Evolutionary conservation across 2,888 invertebrate species (phyloP).

Genomic region (Colletes collaris): DNA sequence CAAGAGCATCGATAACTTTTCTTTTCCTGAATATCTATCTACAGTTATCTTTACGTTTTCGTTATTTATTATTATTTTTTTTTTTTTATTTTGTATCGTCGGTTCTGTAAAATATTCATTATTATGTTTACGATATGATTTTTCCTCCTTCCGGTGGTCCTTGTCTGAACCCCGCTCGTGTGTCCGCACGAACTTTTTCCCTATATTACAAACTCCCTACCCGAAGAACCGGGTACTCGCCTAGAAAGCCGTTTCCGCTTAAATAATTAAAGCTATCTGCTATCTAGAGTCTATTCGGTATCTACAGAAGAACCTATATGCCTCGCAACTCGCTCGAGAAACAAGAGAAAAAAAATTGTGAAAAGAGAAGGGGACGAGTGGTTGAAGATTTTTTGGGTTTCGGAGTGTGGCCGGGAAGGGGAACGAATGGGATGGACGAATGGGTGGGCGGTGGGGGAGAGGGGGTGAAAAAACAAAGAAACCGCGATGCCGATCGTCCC

Average conservation of each 20-base stretch:
- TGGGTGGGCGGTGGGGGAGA: background rate
- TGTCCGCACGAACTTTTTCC: constrained; percentile 65
- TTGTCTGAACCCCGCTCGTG: constrained; percentile 61
- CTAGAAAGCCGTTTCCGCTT: constrained; percentile 77
- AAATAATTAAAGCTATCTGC: constrained; percentile 83
- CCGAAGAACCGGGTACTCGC: constrained; percentile 68
- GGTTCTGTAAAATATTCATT: constrained; percentile 82
- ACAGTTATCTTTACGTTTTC: constrained; percentile 72
- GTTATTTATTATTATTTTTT: constrained; percentile 14
- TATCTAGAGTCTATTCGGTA: constrained; percentile 80
- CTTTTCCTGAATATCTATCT: constrained; percentile 76
- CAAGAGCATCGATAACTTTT: constrained; percentile 62
- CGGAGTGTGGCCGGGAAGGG: background rate
- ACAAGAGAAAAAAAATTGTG: constrained; percentile 56
- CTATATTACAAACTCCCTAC: constrained; percentile 71
- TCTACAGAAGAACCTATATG: constrained; percentile 81
- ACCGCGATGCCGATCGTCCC: constrained; percentile 15
- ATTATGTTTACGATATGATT: constrained; percentile 83
- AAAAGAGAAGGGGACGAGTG: background rate
- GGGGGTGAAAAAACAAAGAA: background rate
- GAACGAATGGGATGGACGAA: background rate
- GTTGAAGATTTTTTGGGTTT: background rate
- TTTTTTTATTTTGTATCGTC: constrained; percentile 32
- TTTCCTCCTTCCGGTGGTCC: constrained; percentile 67
- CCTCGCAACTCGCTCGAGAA: constrained; percentile 72